Conservation (phyloP, 2,888 invertebrate genomes). For the Linnaemya vulpina region DNA sequence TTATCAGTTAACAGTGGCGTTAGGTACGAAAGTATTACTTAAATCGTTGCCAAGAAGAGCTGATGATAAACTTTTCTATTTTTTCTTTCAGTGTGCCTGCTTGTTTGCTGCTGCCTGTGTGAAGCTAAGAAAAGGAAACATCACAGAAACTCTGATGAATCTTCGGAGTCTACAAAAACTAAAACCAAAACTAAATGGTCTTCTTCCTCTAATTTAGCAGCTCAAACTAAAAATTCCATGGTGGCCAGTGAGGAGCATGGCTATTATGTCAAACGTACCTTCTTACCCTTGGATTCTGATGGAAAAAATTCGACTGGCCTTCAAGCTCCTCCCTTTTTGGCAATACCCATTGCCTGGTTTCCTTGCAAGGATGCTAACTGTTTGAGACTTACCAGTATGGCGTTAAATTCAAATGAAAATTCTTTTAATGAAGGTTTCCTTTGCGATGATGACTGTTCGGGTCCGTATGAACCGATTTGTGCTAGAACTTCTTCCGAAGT, state of each 20-base stretch:
- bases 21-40: conserved; percentile 46
- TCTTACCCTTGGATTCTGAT: conserved; percentile 69
- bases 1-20: conserved; percentile 31
- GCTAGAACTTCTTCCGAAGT: conserved; percentile 77
- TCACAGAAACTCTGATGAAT: conserved; percentile 70
- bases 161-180: conserved; percentile 73
- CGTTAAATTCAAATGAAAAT: conserved; percentile 75
- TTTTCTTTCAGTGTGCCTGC: conserved; percentile 56
- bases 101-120: conserved; percentile 72
- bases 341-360: conserved; percentile 80
- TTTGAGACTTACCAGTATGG: conserved; percentile 74
- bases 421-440: conserved; percentile 77
- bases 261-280: conserved; percentile 80
- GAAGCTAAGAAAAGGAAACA: conserved; percentile 77
- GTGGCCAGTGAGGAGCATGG: conserved; percentile 79
- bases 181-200: conserved; percentile 81
- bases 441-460: conserved; percentile 79
- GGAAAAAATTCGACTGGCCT: conserved; percentile 58
- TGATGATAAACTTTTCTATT: background rate
- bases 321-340: conserved; percentile 78
- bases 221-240: conserved; percentile 72
- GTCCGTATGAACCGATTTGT: conserved; percentile 78
- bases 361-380: conserved; percentile 72
- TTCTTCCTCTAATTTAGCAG: conserved; percentile 75
- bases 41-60: background rate